Conservation (phyloP, 2,797 vertebrate genomes). For the Rhodeus uyekii region DNA sequence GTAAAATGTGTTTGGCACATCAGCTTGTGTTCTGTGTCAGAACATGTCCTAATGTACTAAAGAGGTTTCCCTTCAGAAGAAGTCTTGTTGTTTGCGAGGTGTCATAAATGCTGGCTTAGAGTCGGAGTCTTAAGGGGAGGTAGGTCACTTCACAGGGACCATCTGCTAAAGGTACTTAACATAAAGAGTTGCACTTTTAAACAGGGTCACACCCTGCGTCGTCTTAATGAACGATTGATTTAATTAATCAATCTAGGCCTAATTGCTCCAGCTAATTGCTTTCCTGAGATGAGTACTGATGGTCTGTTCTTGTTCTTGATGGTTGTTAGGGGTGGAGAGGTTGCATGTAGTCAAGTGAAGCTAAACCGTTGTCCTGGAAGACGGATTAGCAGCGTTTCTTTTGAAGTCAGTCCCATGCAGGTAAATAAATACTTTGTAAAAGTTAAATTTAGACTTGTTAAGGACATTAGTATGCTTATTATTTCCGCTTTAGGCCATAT, state of each 20-base stretch:
- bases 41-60: conserved; percentile 79
- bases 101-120: conserved; percentile 53
- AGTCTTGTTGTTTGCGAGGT: conserved; percentile 57
- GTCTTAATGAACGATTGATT: conserved; percentile 68
- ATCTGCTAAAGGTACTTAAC: conserved; percentile 50
- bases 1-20: conserved; percentile 62
- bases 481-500: not conserved
- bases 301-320: conserved; percentile 19
- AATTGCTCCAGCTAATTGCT: conserved; percentile 28
- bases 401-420: not conserved
- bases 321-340: conserved; percentile 28
- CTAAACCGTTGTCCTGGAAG: conserved; percentile 61
- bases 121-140: conserved; percentile 44
- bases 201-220: conserved; percentile 63
- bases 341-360: conserved; percentile 46
- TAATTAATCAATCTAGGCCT: conserved; percentile 40
- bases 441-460: not conserved
- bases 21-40: conserved; percentile 83
- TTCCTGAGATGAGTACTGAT: conserved; percentile 32
- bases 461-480: not conserved
- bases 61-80: conserved; percentile 58
- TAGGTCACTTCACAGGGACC: conserved; percentile 28
- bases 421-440: not conserved
- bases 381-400: not conserved
- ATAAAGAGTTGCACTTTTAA: conserved; percentile 61